These are phyloP conservation scores for Habrosyne pyritoides DNA, from an alignment of 2,888 invertebrate species.

Conservation along the genomic window DNA sequence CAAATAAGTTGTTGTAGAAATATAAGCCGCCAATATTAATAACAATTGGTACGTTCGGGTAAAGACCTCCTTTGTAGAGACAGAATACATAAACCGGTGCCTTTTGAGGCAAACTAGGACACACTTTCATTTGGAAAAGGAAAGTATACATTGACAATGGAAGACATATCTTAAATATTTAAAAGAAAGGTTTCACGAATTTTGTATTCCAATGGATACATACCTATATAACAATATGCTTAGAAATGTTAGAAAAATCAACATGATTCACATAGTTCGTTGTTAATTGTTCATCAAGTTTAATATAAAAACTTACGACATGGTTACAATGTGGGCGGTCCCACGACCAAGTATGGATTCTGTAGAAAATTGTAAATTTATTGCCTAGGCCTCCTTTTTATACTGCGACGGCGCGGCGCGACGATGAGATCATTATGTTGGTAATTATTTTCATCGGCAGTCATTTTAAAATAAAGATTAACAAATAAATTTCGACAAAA, in stretches of 20 bases:
- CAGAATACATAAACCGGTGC: conserved; percentile 53
- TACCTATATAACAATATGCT: conserved; percentile 19
- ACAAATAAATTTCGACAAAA: no score
- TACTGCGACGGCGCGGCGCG: not conserved
- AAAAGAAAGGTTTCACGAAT: conserved; percentile 41
- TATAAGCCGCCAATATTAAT: not conserved
- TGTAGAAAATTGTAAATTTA: conserved; percentile 6
- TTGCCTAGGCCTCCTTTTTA: conserved; percentile 4
- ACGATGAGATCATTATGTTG: not conserved
- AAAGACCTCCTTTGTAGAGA: conserved; percentile 48
- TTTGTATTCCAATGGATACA: conserved; percentile 23
- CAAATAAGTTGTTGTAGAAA: not conserved
- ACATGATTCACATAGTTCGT: conserved; percentile 24
- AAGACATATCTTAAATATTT: conserved; percentile 49
- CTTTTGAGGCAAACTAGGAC: conserved; percentile 65
- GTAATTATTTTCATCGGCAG: not conserved
- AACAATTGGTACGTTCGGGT: conserved; percentile 18
- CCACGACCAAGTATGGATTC: conserved; percentile 7
- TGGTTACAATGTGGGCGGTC: conserved; percentile 27
- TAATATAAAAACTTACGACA: conserved; percentile 28
- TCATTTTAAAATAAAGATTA: not conserved
- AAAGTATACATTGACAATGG: conserved; percentile 65
- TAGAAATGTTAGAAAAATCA: conserved; percentile 30
- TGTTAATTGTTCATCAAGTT: conserved; percentile 22
- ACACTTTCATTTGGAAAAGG: conserved; percentile 73